A percentile compares a stretch with the other conserved stretches of the same genome.
These are phyloP conservation scores for Coecobrya sp. DNA, from an alignment of 2,888 invertebrate species.

Conservation along the genomic window DNA sequence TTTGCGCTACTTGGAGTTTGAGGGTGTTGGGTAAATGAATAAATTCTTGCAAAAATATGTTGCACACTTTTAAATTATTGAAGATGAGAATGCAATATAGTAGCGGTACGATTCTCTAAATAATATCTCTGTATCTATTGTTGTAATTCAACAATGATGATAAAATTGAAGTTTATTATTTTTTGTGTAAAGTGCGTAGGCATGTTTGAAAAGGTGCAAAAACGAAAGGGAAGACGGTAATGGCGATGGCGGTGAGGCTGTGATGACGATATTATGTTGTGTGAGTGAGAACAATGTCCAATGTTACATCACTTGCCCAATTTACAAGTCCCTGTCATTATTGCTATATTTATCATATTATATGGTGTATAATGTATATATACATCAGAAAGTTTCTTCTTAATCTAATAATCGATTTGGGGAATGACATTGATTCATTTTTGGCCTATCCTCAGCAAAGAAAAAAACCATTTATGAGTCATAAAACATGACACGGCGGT, in stretches of 20 bases:
- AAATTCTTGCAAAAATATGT: background rate
- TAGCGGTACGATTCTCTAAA: background rate
- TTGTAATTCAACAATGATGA: slow-evolving; percentile 29
- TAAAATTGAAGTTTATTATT: slow-evolving; percentile 44
- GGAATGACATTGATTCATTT: too few relatives aligned
- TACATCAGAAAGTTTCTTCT: too few relatives aligned
- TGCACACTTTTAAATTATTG: background rate
- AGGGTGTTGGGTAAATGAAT: slow-evolving; percentile 1
- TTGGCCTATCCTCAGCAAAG: too few relatives aligned
- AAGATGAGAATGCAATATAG: slow-evolving; percentile 43
- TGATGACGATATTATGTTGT: slow-evolving; percentile 42
- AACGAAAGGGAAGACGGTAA: slow-evolving; percentile 35
- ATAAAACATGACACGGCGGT: too few relatives aligned
- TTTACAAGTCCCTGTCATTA: slow-evolving; percentile 57
- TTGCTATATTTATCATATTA: background rate
- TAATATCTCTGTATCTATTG: slow-evolving; percentile 1
- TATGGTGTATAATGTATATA: too few relatives aligned
- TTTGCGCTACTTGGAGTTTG: background rate
- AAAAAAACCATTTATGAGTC: too few relatives aligned
- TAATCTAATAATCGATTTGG: too few relatives aligned
- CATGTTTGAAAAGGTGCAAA: slow-evolving; percentile 28
- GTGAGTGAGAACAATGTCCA: slow-evolving; percentile 55
- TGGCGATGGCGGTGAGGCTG: background rate
- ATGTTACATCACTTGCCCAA: slow-evolving; percentile 51
- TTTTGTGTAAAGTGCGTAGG: slow-evolving; percentile 39